These are phyloP conservation scores for Calycopis cecrops DNA, from an alignment of 1,140 invertebrate species.

Conservation along the genomic window DNA sequence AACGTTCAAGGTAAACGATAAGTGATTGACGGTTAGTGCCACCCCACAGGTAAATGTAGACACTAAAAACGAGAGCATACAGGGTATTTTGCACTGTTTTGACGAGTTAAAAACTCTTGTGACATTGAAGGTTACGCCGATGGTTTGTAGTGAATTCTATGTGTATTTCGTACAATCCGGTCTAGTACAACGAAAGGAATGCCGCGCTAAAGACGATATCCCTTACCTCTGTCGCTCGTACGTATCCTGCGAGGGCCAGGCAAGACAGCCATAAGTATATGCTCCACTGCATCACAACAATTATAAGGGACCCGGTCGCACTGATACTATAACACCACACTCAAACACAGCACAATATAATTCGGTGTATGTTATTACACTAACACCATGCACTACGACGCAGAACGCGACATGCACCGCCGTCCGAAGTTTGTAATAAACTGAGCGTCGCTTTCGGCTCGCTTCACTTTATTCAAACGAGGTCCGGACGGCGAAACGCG, in stretches of 20 bases:
- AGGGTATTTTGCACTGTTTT: constrained; percentile 32
- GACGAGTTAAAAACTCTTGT: constrained; percentile 39
- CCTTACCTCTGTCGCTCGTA: constrained; percentile 75
- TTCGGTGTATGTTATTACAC: constrained; percentile 67
- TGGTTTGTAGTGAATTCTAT: constrained; percentile 33
- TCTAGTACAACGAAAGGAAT: constrained; percentile 53
- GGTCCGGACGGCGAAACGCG: constrained; percentile 40
- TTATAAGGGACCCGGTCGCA: constrained; percentile 43
- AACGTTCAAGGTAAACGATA: constrained; percentile 56
- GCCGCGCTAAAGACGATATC: constrained; percentile 64
- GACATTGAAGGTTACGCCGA: constrained; percentile 74
- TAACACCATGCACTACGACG: constrained; percentile 58
- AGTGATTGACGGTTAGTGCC: constrained; percentile 31
- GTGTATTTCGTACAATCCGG: constrained; percentile 22
- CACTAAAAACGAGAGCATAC: constrained; percentile 32
- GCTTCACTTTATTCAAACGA: constrained; percentile 48
- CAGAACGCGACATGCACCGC: constrained; percentile 55
- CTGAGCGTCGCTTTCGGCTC: constrained; percentile 61
- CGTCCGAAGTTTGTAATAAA: constrained; percentile 59
- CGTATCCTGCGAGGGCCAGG: constrained; percentile 74
- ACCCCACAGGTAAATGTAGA: constrained; percentile 32
- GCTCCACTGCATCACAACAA: constrained; percentile 74
- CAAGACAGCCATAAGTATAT: constrained; percentile 75
- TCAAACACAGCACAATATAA: constrained; percentile 65
- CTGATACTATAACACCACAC: constrained; percentile 51